phyloP scores from a whole-genome alignment of 2,888 invertebrate species.

The Cyclophora punctaria region DNA sequence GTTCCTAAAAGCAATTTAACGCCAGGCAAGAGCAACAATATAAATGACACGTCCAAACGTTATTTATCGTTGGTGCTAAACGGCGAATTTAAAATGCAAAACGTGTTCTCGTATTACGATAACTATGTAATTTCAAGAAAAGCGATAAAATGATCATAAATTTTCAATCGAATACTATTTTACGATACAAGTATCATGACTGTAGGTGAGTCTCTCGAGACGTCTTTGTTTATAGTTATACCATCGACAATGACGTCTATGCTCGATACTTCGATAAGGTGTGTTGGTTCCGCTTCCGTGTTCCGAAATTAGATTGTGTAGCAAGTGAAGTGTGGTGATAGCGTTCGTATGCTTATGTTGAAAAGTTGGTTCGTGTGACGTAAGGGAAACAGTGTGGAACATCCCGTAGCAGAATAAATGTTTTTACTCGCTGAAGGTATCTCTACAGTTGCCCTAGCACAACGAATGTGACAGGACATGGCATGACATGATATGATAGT shows the following conservation, averaged over 20 bases:
- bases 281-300: conserved; percentile 26
- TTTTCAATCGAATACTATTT: conserved; percentile 1
- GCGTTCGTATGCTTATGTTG: conserved; percentile 1
- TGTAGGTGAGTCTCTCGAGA: not conserved
- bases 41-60: too few species aligned
- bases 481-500: too few species aligned
- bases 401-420: too few species aligned
- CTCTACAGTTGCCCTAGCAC: too few species aligned
- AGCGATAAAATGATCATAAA: conserved; percentile 7
- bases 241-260: conserved; percentile 11
- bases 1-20: too few species aligned
- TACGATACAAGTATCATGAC: not conserved
- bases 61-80: too few species aligned
- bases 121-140: conserved; percentile 2
- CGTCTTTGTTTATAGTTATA: conserved; percentile 13
- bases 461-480: too few species aligned
- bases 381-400: too few species aligned
- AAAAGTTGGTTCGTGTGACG: too few species aligned
- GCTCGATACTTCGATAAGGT: conserved; percentile 9
- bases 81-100: conserved; percentile 4
- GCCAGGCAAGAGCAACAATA: too few species aligned
- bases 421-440: too few species aligned
- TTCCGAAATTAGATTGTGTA: conserved; percentile 31
- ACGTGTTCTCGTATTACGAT: conserved; percentile 3
- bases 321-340: conserved; percentile 28